A percentile compares a stretch with the other conserved stretches of the same genome.
These are phyloP conservation scores for Hesperia comma DNA, from an alignment of 2,888 invertebrate genomes.

Conservation along the genomic window DNA sequence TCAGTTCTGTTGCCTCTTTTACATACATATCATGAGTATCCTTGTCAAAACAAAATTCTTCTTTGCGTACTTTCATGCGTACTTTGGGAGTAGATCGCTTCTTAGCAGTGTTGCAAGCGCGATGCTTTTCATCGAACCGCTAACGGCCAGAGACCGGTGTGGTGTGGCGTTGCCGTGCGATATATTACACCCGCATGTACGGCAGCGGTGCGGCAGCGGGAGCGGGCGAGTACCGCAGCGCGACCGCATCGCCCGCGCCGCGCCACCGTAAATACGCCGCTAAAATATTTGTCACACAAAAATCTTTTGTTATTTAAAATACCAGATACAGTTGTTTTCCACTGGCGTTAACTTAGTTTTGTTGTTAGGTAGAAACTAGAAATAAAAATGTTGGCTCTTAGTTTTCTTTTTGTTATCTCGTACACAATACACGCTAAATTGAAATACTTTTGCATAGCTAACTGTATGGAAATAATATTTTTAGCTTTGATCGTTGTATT, in stretches of 20 bases:
- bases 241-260: constrained; percentile 19
- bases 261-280: constrained; percentile 1
- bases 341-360: neutral
- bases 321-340: constrained; percentile 1
- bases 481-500: neutral
- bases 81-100: too few species aligned
- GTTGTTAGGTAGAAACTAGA: neutral
- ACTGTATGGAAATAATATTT: neutral
- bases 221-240: constrained; percentile 18
- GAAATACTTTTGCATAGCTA: neutral
- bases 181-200: constrained; percentile 16
- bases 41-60: too few species aligned
- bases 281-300: constrained; percentile 20
- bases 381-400: neutral
- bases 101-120: too few species aligned
- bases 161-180: neutral
- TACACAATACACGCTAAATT: neutral
- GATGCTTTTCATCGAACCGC: neutral
- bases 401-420: neutral
- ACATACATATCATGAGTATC: too few species aligned
- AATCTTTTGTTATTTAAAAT: constrained; percentile 18
- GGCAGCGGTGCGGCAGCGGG: neutral
- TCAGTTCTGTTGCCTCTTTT: too few species aligned
- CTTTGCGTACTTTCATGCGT: too few species aligned
- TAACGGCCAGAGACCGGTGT: neutral